Conservation (phyloP, 2,888 invertebrate genomes). For the Melanostoma mellinum region DNA sequence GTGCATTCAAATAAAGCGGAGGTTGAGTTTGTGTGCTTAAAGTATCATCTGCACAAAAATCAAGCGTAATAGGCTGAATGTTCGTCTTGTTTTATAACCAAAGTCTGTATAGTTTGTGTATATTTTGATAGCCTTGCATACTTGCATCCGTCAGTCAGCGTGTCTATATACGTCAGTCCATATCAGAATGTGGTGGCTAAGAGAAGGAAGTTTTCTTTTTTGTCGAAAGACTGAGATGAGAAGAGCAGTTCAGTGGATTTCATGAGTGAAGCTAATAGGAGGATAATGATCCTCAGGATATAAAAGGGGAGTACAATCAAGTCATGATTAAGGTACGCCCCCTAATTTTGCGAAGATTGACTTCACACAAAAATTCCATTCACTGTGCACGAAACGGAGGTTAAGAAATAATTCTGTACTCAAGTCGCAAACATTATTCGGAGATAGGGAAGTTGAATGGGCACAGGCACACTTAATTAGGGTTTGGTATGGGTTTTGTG, state of each 20-base stretch:
- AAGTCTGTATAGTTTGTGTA: constrained; percentile 14
- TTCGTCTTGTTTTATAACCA: constrained; percentile 15
- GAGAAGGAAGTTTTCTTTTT: constrained; percentile 43
- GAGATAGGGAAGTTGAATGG: constrained; percentile 42
- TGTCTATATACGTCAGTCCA: constrained; percentile 60
- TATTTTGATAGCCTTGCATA: constrained; percentile 13
- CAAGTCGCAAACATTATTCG: constrained; percentile 29
- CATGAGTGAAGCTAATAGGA: constrained; percentile 70
- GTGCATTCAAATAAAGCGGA: constrained; percentile 43
- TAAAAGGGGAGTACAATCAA: constrained; percentile 77
- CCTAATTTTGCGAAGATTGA: constrained; percentile 75
- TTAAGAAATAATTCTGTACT: constrained; percentile 42
- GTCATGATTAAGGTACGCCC: constrained; percentile 81
- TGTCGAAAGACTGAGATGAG: constrained; percentile 11
- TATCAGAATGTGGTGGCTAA: constrained; percentile 66
- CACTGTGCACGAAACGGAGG: constrained; percentile 72
- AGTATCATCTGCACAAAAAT: constrained; percentile 46
- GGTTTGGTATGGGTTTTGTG: constrained; percentile 54
- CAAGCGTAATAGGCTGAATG: constrained; percentile 39
- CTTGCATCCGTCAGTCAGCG: constrained; percentile 49
- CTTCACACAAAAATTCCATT: constrained; percentile 74
- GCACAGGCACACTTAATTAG: constrained; percentile 67
- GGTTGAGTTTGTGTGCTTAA: constrained; percentile 55
- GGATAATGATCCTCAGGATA: constrained; percentile 70
- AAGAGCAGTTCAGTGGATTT: constrained; percentile 18